phyloP scores from a whole-genome alignment of 2,797 vertebrate species.

The Agapornis canus region DNA sequence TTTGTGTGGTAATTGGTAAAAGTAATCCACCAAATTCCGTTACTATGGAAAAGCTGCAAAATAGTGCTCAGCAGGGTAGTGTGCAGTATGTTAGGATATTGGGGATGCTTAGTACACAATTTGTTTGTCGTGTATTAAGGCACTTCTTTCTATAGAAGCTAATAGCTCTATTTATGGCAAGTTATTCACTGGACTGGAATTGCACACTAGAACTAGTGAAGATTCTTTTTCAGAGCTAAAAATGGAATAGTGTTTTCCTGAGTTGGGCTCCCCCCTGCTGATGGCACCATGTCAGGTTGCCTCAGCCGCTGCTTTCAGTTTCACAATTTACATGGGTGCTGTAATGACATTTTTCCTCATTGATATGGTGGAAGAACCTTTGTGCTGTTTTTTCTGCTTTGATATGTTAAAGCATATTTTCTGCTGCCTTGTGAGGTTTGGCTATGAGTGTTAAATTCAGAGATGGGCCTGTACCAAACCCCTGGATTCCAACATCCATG shows the following conservation, averaged over 20 bases:
- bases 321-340: conserved; percentile 50
- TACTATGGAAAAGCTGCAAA: background rate
- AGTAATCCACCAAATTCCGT: background rate
- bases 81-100: background rate
- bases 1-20: background rate
- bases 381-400: conserved; percentile 29
- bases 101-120: background rate
- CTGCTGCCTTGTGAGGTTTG: conserved; percentile 52
- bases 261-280: conserved; percentile 42
- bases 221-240: conserved; percentile 63
- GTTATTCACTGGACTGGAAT: conserved; percentile 58
- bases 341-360: conserved; percentile 34
- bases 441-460: background rate
- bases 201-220: conserved; percentile 47
- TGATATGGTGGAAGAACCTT: conserved; percentile 52
- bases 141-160: background rate
- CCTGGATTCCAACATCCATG: background rate
- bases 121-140: background rate
- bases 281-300: conserved; percentile 60
- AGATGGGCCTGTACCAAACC: conserved; percentile 8
- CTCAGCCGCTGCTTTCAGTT: conserved; percentile 64
- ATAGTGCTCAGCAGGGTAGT: background rate
- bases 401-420: conserved; percentile 44
- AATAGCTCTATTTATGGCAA: conserved; percentile 59
- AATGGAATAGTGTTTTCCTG: conserved; percentile 67